Evolutionary conservation across 2,797 vertebrate species (phyloP).

Genomic region (Simalia tracyae): DNA sequence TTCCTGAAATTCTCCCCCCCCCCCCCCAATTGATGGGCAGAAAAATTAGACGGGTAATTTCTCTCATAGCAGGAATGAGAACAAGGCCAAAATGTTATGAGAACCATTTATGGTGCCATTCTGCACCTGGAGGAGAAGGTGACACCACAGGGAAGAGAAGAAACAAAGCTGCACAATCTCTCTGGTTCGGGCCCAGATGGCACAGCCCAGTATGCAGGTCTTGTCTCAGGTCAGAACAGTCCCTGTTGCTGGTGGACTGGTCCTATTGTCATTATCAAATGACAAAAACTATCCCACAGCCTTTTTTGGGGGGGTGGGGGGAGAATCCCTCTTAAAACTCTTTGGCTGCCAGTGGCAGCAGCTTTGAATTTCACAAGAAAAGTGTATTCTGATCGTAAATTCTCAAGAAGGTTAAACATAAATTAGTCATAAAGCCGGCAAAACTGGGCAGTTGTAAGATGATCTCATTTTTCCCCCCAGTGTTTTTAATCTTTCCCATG

Average conservation of each 20-base stretch:
- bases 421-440: conserved; percentile 96
- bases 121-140: background rate
- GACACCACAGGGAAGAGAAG: background rate
- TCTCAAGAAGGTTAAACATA: conserved; percentile 87
- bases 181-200: background rate
- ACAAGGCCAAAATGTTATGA: background rate
- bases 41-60: background rate
- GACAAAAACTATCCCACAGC: conserved; percentile 41
- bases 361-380: conserved; percentile 76
- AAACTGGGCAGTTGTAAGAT: conserved; percentile 79
- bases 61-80: background rate
- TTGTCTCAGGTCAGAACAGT: background rate
- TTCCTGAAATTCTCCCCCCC: background rate
- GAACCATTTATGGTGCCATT: background rate
- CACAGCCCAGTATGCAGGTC: background rate
- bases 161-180: background rate
- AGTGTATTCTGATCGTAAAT: conserved; percentile 78
- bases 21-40: background rate
- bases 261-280: conserved; percentile 49
- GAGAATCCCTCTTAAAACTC: conserved; percentile 44
- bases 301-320: conserved; percentile 29
- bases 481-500: conserved; percentile 77
- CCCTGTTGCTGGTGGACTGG: background rate
- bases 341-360: conserved; percentile 65
- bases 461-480: conserved; percentile 81